Conservation (phyloP, 2,888 invertebrate genomes). For the Sarcophaga caerulescens region DNA sequence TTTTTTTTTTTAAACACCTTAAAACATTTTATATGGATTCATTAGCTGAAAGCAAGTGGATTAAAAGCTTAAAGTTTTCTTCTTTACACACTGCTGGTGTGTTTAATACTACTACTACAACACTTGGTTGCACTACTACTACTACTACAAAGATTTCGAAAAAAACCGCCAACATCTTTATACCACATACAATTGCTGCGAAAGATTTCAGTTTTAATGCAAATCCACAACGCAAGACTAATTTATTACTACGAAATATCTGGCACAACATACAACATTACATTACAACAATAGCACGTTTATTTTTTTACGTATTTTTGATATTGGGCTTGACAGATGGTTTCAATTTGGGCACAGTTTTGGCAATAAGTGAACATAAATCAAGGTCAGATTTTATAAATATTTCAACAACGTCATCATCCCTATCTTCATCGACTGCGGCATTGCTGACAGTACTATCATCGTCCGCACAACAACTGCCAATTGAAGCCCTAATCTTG, state of each 20-base stretch:
- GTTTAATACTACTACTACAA: constrained; percentile 32
- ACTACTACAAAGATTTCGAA: constrained; percentile 3
- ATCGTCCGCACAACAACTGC: constrained; percentile 51
- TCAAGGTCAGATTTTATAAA: constrained; percentile 40
- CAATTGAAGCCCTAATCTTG: constrained; percentile 69
- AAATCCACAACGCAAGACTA: constrained; percentile 18
- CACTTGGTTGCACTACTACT: not conserved
- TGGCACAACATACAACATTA: constrained; percentile 35
- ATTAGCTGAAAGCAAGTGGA: constrained; percentile 44
- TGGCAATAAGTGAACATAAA: constrained; percentile 67
- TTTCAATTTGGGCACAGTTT: constrained; percentile 50
- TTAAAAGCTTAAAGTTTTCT: constrained; percentile 59
- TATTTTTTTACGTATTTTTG: constrained; percentile 51
- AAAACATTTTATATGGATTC: constrained; percentile 57
- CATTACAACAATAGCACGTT: constrained; percentile 27
- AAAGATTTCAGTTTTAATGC: constrained; percentile 51
- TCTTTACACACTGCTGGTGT: constrained; percentile 48
- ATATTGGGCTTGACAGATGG: constrained; percentile 55
- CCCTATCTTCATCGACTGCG: not conserved
- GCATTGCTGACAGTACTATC: constrained; percentile 56
- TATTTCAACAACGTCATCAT: constrained; percentile 24
- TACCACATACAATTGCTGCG: constrained; percentile 15
- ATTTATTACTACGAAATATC: constrained; percentile 20
- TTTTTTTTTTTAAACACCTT: not conserved
- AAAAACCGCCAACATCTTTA: not conserved